Percentiles rank a stretch among this genome's conserved stretches.
Evolutionary conservation across 2,888 invertebrate genomes (phyloP).

Genomic region (Troides helena): DNA sequence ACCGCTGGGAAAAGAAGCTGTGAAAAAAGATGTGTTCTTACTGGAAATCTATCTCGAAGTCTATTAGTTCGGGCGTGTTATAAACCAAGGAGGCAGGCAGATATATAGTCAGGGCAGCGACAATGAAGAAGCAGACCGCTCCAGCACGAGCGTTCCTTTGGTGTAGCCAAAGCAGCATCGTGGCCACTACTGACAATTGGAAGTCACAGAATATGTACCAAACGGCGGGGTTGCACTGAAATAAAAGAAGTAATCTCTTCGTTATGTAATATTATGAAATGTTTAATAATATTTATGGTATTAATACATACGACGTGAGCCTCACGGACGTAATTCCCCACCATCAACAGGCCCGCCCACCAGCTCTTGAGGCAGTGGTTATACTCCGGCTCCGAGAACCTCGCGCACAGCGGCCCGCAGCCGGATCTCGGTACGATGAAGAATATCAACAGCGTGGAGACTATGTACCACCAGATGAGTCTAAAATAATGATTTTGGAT

Average conservation of each 20-base stretch:
- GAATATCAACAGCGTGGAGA: not conserved
- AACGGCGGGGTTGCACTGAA: conserved; percentile 1
- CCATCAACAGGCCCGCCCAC: conserved; percentile 18
- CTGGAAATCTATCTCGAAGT: conserved; percentile 13
- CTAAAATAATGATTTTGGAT: not conserved
- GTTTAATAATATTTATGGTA: too few relatives aligned
- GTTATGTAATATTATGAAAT: not conserved
- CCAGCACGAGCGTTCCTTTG: conserved; percentile 1
- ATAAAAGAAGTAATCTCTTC: not conserved
- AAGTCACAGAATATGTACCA: conserved; percentile 24
- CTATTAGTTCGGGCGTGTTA: not conserved
- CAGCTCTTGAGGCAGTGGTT: conserved; percentile 7
- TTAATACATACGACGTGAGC: conserved; percentile 5
- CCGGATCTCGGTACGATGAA: conserved; percentile 11
- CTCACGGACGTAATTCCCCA: conserved; percentile 14
- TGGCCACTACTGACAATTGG: conserved; percentile 6
- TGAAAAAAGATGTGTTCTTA: not conserved
- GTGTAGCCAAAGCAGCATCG: conserved; percentile 14
- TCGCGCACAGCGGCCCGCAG: conserved; percentile 23
- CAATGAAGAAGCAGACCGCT: conserved; percentile 3
- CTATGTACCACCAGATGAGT: conserved; percentile 21
- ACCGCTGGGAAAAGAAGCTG: too few relatives aligned
- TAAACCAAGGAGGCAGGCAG: conserved; percentile 7
- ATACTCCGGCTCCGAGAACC: not conserved
- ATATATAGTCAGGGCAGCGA: conserved; percentile 1